Conservation (phyloP, 2,113 vertebrate species). For the Peromyscus leucopus region DNA sequence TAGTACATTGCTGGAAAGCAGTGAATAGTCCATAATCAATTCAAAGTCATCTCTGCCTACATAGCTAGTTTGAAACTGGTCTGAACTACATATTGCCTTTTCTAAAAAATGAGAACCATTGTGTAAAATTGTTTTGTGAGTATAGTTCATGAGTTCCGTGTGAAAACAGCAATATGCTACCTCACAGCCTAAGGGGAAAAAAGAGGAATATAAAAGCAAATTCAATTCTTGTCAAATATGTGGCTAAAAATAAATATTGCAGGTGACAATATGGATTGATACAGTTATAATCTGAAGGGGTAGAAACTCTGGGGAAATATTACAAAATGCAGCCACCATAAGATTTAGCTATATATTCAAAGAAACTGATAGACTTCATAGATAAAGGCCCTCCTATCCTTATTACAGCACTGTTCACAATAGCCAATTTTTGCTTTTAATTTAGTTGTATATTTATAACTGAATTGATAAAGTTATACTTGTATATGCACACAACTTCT, state of each 20-base stretch:
- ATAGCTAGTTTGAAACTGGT: background rate
- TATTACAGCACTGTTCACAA: background rate
- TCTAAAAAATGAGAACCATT: background rate
- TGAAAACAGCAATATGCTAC: no score
- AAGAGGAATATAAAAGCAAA: background rate
- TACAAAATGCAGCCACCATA: background rate
- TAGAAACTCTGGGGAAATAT: background rate
- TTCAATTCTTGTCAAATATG: background rate
- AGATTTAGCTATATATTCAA: background rate
- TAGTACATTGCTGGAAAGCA: background rate
- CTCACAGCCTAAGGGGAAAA: background rate
- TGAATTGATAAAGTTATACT: background rate
- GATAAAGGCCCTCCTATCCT: background rate
- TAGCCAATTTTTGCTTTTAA: background rate
- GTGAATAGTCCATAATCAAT: background rate
- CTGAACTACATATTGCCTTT: background rate
- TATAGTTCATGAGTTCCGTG: background rate
- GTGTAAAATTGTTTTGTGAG: background rate
- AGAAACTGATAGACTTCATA: background rate
- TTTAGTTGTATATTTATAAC: background rate
- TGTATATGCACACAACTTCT: background rate
- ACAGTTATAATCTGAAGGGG: background rate
- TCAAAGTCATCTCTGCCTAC: background rate
- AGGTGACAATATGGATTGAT: no score
- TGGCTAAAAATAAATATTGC: background rate